A percentile compares a stretch with the other conserved stretches of the same genome.
phyloP scores from a whole-genome alignment of 2,113 vertebrate genomes.

The Otocyon megalotis region DNA sequence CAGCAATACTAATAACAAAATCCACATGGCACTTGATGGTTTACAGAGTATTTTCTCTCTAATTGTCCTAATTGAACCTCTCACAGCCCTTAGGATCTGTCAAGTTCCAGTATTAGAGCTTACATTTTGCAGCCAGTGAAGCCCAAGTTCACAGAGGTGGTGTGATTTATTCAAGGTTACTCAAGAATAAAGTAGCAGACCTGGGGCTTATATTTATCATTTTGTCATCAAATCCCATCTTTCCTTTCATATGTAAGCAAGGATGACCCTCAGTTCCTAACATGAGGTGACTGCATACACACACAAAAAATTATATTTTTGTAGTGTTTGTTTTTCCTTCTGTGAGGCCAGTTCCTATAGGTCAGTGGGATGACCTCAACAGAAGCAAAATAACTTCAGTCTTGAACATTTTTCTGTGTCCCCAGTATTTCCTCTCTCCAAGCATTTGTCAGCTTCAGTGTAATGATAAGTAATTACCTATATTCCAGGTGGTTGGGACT shows the following conservation, averaged over 20 bases:
- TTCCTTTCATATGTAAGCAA: not conserved
- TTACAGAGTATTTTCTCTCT: not conserved
- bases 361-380: not conserved
- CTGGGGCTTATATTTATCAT: not conserved
- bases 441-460: not conserved
- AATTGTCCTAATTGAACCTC: not conserved
- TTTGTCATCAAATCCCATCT: constrained; percentile 9
- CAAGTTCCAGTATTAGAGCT: not conserved
- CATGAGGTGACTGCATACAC: not conserved
- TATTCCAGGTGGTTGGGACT: not conserved
- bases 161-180: not conserved
- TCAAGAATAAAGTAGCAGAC: constrained; percentile 15
- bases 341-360: not conserved
- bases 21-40: not conserved
- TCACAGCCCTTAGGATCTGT: not conserved
- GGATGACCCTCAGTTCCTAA: not conserved
- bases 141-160: not conserved
- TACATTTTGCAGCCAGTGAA: not conserved
- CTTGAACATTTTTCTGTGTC: not conserved
- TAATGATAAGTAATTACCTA: not conserved
- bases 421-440: not conserved
- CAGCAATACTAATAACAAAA: not conserved
- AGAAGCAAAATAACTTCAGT: not conserved
- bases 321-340: not conserved
- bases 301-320: not conserved